These are phyloP conservation scores for Forbesichthys agassizii DNA, from an alignment of 2,113 vertebrate species.

Conservation along the genomic window DNA sequence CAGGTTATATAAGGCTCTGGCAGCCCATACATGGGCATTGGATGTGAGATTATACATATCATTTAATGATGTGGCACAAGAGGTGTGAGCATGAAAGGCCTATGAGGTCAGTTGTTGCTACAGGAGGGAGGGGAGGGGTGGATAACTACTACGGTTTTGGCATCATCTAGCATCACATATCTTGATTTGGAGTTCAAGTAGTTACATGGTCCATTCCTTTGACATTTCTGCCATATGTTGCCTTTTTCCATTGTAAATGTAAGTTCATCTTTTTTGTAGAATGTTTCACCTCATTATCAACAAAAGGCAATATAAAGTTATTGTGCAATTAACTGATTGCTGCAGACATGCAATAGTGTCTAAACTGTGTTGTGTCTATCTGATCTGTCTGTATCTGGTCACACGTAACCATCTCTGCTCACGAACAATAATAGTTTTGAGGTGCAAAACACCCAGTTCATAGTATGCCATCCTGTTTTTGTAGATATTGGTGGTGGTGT, in stretches of 20 bases:
- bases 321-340: no score
- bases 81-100: slow-evolving; percentile 1
- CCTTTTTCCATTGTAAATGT: not conserved
- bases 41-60: not conserved
- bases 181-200: not conserved
- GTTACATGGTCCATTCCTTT: not conserved
- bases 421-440: no score
- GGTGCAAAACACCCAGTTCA: no score
- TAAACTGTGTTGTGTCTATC: no score
- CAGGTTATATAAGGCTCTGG: slow-evolving; percentile 5
- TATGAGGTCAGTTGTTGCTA: not conserved
- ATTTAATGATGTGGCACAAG: not conserved
- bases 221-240: not conserved
- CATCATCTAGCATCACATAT: slow-evolving; percentile 2
- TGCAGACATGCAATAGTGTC: no score
- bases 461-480: no score
- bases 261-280: not conserved
- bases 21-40: not conserved
- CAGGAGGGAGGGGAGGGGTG: not conserved
- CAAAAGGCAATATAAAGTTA: no score
- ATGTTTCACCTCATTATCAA: no score
- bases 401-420: no score
- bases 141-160: not conserved
- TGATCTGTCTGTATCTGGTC: no score
- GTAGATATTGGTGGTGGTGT: no score